Percentiles rank a stretch among this genome's conserved stretches.
Evolutionary conservation across 2,888 invertebrate species (phyloP).

Genomic region (Sinopyrophorus schimmeli): DNA sequence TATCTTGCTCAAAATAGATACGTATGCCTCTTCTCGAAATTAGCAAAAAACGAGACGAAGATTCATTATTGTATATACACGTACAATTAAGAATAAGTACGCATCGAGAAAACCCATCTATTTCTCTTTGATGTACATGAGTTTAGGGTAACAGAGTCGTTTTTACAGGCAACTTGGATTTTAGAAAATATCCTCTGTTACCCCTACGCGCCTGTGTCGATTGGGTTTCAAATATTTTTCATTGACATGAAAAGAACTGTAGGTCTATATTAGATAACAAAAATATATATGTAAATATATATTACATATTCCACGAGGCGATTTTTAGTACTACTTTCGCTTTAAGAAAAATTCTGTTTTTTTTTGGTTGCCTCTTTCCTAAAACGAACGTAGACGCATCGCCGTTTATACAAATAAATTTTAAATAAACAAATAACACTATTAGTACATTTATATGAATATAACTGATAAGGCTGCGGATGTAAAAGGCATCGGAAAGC

Average conservation of each 20-base stretch:
- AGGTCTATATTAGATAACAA: conserved; percentile 57
- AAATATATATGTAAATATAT: no score
- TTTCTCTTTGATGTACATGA: no score
- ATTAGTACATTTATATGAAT: conserved; percentile 34
- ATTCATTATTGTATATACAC: no score
- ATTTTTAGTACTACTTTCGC: conserved; percentile 36
- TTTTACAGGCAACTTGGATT: no score
- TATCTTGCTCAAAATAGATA: conserved; percentile 53
- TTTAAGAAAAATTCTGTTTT: conserved; percentile 39
- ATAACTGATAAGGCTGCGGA: conserved; percentile 29
- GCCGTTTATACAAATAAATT: no score
- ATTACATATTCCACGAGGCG: conserved; percentile 41
- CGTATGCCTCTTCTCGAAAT: no score
- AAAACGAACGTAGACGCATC: conserved; percentile 35
- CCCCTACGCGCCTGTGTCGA: no score
- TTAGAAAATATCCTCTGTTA: no score
- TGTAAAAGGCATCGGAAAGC: conserved; percentile 30
- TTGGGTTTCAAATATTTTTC: conserved; percentile 49
- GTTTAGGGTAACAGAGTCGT: no score
- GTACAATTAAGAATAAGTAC: no score
- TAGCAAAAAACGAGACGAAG: no score
- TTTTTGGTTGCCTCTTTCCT: conserved; percentile 35
- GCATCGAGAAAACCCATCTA: no score
- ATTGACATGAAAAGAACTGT: conserved; percentile 54
- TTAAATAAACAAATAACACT: conserved; percentile 30